Evolutionary conservation across 2,888 invertebrate genomes (phyloP).

Genomic region (Apodemia hepburni): DNA sequence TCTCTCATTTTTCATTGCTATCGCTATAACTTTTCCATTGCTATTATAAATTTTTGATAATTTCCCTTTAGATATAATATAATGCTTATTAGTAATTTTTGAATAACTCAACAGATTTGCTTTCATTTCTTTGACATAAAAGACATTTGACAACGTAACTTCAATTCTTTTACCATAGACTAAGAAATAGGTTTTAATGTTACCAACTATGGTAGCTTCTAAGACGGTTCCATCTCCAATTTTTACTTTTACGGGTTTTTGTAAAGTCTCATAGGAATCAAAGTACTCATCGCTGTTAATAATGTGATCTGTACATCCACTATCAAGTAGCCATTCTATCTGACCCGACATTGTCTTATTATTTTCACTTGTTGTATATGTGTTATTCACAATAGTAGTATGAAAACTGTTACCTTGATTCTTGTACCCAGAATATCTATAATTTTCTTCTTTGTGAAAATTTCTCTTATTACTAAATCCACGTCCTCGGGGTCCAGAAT

Average conservation of each 20-base stretch:
- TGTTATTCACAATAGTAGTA: constrained; percentile 16
- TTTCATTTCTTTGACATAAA: constrained; percentile 18
- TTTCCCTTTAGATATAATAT: constrained; percentile 26
- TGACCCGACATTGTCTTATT: neutral
- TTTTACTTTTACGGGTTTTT: constrained; percentile 8
- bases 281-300: constrained; percentile 3
- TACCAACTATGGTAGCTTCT: constrained; percentile 2
- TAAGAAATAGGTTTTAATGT: constrained; percentile 8
- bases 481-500: constrained; percentile 3
- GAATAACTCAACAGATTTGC: constrained; percentile 9
- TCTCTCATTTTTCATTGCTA: constrained; percentile 25
- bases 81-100: constrained; percentile 27
- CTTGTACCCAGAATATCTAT: neutral
- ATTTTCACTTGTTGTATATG: neutral
- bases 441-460: no score
- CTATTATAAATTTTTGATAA: constrained; percentile 27
- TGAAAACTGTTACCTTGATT: constrained; percentile 16
- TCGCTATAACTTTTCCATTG: constrained; percentile 8
- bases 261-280: neutral
- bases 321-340: constrained; percentile 11
- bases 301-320: constrained; percentile 12
- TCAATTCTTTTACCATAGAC: constrained; percentile 13
- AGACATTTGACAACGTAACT: constrained; percentile 11
- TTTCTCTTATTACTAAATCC: neutral
- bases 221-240: neutral